Conservation (phyloP, 23 tunicate species). For the Botrylloides violaceus region DNA sequence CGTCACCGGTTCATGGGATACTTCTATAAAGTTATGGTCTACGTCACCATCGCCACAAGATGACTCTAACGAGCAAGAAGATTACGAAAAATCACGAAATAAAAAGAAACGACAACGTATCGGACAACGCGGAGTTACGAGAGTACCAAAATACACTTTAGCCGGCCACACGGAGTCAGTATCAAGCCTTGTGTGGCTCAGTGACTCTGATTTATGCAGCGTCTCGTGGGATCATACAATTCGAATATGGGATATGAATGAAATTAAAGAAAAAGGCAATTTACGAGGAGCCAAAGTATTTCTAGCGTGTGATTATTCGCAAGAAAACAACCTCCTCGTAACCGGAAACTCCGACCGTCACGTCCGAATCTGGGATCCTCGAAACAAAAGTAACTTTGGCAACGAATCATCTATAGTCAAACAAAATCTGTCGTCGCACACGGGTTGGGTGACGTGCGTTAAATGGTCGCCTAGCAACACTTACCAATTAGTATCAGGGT, state of each 20-base stretch:
- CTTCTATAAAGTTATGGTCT: constrained; percentile 68
- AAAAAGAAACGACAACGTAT: constrained; percentile 50
- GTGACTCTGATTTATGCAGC: constrained; percentile 39
- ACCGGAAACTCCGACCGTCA: constrained; percentile 87
- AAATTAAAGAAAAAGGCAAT: constrained; percentile 32
- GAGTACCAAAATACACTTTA: constrained; percentile 59
- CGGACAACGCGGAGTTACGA: constrained; percentile 43
- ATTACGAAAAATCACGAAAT: constrained; percentile 20
- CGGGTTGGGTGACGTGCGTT: constrained; percentile 82
- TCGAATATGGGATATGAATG: constrained; percentile 51
- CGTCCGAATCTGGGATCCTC: constrained; percentile 91
- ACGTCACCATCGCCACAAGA: constrained; percentile 46
- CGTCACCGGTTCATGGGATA: constrained; percentile 81
- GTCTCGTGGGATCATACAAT: constrained; percentile 88
- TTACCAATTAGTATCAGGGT: constrained; percentile 54
- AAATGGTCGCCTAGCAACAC: constrained; percentile 62
- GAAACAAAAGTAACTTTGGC: constrained; percentile 36
- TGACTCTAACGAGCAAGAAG: constrained; percentile 36
- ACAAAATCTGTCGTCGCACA: constrained; percentile 61
- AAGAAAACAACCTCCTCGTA: constrained; percentile 31
- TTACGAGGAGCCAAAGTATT: constrained; percentile 57
- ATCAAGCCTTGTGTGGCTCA: constrained; percentile 46
- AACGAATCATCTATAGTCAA: constrained; percentile 43
- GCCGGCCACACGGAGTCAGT: constrained; percentile 80
- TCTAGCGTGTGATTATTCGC: constrained; percentile 70